phyloP scores from a whole-genome alignment of 2,888 invertebrate species.

The Mythimna lalbum region DNA sequence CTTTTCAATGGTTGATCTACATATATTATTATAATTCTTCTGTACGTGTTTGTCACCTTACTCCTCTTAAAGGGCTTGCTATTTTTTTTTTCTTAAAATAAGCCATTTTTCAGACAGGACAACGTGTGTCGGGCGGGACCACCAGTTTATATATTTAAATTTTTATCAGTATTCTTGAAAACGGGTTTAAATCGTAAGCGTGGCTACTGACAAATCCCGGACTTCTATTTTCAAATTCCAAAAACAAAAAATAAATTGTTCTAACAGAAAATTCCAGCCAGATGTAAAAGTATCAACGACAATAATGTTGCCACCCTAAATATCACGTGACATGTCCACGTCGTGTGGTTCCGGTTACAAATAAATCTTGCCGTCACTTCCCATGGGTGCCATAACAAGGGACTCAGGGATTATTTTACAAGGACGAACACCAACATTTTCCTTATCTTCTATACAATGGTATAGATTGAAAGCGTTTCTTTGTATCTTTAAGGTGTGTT shows the following conservation, averaged over 20 bases:
- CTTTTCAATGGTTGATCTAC: too few species aligned
- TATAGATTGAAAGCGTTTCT: not conserved
- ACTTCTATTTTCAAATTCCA: not conserved
- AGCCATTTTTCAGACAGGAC: too few species aligned
- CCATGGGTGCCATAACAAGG: slow-evolving; percentile 31
- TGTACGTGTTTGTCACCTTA: too few species aligned
- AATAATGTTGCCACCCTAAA: slow-evolving; percentile 11
- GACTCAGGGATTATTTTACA: slow-evolving; percentile 32
- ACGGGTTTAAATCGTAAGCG: not conserved
- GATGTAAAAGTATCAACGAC: slow-evolving; percentile 2
- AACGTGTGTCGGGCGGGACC: too few species aligned
- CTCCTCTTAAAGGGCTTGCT: too few species aligned
- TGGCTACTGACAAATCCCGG: not conserved
- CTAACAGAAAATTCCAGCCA: not conserved
- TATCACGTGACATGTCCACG: slow-evolving; percentile 13
- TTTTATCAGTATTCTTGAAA: not conserved
- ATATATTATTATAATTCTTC: too few species aligned
- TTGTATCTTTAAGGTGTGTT: not conserved
- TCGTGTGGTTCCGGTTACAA: slow-evolving; percentile 23
- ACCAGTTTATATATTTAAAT: too few species aligned
- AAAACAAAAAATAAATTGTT: not conserved
- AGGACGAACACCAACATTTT: not conserved
- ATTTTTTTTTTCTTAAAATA: too few species aligned
- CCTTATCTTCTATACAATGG: not conserved
- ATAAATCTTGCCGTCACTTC: slow-evolving; percentile 39